Evolutionary conservation across 2,888 invertebrate species (phyloP), one percentile per base, ranked within the genome.

Genomic region (Volucella inflata): DNA sequence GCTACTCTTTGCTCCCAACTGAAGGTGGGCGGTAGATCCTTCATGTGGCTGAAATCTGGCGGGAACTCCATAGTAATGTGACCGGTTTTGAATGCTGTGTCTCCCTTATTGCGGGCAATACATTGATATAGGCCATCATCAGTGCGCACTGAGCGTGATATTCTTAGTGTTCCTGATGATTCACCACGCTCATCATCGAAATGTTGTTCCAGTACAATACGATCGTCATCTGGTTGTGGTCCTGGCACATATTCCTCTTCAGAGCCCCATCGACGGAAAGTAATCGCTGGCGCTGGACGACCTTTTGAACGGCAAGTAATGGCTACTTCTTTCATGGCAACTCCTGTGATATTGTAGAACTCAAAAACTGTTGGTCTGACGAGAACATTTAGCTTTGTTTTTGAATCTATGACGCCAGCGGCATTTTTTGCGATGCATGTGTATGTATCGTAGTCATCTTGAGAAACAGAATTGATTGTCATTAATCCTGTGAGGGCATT

Each of bases 91-190:
- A 94, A 95, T 1, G 95, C 95, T 72, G 94, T 94, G 12, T 96
- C 97, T 30, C 96, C 97, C 89, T 94, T 94, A 89, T 97, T 98
- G 89, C 94, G 93, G 6, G 97, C 97, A 64, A 96, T 94, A 90
- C 98, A 98, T 90, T 96, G 96, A 91, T 98, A 98, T 9, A 98
- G 93, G 0, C 98, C 98, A 91, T 98, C 98, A 91, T 98, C 96
- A 2, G 94, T 93, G 82, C 96, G 93, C 67, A 94, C 93, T 12
- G 96, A 90, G 65, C 94, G 94, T 0, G 93, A 91, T 88, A 98
- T 96, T 44, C 94, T 94, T 80, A 98, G 92, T 2, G 94, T 94
- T 36, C 95, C 97, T 65, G 94, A 93, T 0, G 94, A 93, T 89
- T 95, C 94, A 8, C 94, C 94, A 48, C 93, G 93, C n/a, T 93